Base-by-base conservation (phyloP, 2,888 invertebrate species). In the Drosophila neutralis region DNA sequence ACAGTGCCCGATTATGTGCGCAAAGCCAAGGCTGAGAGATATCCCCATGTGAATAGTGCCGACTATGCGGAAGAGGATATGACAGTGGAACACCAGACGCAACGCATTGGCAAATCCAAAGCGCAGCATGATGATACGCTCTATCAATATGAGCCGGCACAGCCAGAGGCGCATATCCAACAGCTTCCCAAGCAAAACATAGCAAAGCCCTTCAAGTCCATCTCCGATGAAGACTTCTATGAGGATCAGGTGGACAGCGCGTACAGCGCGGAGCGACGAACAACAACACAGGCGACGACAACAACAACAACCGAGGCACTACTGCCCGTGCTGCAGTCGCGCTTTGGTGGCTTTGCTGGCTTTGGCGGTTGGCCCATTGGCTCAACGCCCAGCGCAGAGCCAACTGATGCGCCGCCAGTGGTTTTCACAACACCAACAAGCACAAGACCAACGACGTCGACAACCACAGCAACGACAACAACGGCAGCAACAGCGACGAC, bases 1-100 rank as follows among this genome's bases (percentile, higher is more conserved):
- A 81, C 90, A 70, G 87, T 92, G 51, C 92, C 92, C 2, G 89
- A 92, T 27, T 92, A 92, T 84, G 78, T 92, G 70, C 87, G 91
- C n/a, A 82, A 90, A 64, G 73, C 86, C 13, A 89, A 90, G 48
- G 75, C 89, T 27, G 84, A 90, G 59, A 73, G 85, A 64, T 76
- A 81, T 66, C 80, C 80, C 6, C 51, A 66, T 21, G 0, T 40
- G 0, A 59, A 60, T 0, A 21, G 45, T 49, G 71, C 73, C 3
- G 91, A 91, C 38, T 91, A 89, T 58, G 53, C 51, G 0, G 90
- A 91, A 13, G 87, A 88, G 8, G 87, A 88, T 5, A 53, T 51
- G 4, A 7, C 56, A 0, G 49, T 66, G 59, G 86, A 72, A 38
- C 76, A 79, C n/a, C 75, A 82, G 33, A 78, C 86, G 5, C 65